Conservation (phyloP, 2,888 invertebrate genomes). For the Campoplex nolae region DNA sequence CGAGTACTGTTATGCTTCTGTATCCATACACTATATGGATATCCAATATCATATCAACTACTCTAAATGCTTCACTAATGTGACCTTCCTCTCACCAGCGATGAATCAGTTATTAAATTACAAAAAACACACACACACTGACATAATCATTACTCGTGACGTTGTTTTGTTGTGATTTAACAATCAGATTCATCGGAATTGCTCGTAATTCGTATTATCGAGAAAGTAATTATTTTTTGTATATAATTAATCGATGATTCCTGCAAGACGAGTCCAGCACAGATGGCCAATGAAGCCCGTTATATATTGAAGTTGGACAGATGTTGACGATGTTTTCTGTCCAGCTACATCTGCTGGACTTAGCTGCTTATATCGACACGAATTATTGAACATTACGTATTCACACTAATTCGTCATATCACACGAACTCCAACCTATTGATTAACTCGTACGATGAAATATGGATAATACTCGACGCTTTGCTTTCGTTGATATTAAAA, state of each 20-base stretch:
- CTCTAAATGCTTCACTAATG: slow-evolving; percentile 6
- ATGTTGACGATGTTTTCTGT: not conserved
- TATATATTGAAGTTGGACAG: not conserved
- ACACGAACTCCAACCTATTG: too few relatives aligned
- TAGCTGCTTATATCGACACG: not conserved
- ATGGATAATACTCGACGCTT: not conserved
- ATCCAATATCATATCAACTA: slow-evolving; percentile 3
- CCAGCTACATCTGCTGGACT: not conserved
- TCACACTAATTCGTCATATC: not conserved
- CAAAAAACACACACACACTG: not conserved
- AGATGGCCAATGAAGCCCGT: not conserved
- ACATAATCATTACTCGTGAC: not conserved
- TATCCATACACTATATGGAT: slow-evolving; percentile 17
- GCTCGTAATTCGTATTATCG: not conserved
- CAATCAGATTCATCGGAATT: not conserved
- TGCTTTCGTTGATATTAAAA: not conserved
- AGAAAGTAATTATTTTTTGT: not conserved
- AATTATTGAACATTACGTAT: not conserved
- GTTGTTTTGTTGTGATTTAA: not conserved
- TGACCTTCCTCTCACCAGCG: not conserved
- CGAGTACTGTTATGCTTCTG: slow-evolving; percentile 5
- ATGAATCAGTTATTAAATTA: not conserved
- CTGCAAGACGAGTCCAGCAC: not conserved
- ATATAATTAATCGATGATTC: not conserved
- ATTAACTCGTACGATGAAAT: not conserved